These are phyloP conservation scores for Sinosuthora webbiana DNA, from an alignment of 2,113 vertebrate species.

Conservation along the genomic window DNA sequence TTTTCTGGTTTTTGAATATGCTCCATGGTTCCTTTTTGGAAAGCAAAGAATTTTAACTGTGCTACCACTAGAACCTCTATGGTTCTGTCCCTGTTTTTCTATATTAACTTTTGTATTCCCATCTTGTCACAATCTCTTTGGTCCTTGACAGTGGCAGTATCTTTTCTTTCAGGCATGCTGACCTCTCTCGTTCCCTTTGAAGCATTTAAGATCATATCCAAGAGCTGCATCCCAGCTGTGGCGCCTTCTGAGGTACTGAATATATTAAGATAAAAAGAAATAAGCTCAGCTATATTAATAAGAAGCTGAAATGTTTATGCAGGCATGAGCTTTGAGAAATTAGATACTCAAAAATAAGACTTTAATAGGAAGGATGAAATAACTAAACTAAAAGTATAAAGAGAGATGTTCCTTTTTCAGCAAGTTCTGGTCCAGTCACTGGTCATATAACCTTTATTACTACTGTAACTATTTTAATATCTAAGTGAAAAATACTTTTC, in stretches of 20 bases:
- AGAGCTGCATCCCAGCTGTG: conserved; percentile 64
- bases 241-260: conserved; percentile 51
- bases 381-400: background rate
- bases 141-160: conserved; percentile 43
- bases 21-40: background rate
- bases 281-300: conserved; percentile 32
- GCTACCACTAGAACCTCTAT: background rate
- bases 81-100: background rate
- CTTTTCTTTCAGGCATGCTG: conserved; percentile 36
- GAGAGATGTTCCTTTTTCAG: background rate
- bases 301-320: conserved; percentile 56
- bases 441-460: background rate
- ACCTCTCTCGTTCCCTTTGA: conserved; percentile 43
- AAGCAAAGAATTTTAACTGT: conserved; percentile 2
- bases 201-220: conserved; percentile 36
- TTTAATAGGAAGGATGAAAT: background rate
- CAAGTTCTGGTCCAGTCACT: background rate
- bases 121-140: conserved; percentile 48
- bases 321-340: conserved; percentile 50
- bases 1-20: background rate
- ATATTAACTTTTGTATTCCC: conserved; percentile 4
- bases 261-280: conserved; percentile 60
- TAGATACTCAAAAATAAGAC: conserved; percentile 18
- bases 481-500: background rate
- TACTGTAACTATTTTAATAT: background rate